A percentile compares a stretch with the other conserved stretches of the same genome.
Conservation (phyloP, 2,888 invertebrate species). For the Drosophila subquinaria region DNA sequence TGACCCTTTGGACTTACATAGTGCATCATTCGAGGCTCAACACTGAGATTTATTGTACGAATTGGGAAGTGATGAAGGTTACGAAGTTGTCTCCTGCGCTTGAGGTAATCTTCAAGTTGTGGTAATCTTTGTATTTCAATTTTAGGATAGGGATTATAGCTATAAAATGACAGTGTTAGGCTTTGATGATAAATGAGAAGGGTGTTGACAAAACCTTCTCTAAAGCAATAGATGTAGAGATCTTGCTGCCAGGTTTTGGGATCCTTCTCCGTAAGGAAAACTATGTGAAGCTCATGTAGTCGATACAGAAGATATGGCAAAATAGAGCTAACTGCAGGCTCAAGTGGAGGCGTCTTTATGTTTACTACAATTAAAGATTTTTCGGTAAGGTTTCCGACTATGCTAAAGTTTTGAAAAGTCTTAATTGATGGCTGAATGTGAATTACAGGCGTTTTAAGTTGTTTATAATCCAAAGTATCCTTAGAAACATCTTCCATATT, state of each 20-base stretch:
- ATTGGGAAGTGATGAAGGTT: constrained; percentile 43
- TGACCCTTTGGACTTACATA: constrained; percentile 41
- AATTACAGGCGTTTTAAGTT: constrained; percentile 21
- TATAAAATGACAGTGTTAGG: constrained; percentile 20
- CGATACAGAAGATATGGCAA: constrained; percentile 38
- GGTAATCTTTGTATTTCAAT: constrained; percentile 9
- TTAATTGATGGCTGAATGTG: constrained; percentile 7
- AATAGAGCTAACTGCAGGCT: background rate
- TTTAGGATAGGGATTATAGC: constrained; percentile 59
- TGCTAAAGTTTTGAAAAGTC: background rate
- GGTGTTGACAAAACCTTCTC: constrained; percentile 52
- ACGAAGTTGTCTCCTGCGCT: constrained; percentile 1
- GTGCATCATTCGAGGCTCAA: constrained; percentile 43
- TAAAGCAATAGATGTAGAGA: constrained; percentile 48
- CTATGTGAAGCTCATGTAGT: constrained; percentile 37
- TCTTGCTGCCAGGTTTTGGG: constrained; percentile 24
- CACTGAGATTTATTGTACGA: constrained; percentile 7
- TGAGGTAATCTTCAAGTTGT: constrained; percentile 46
- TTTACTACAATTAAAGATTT: constrained; percentile 38
- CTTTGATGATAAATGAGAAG: constrained; percentile 38
- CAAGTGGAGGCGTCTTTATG: constrained; percentile 13
- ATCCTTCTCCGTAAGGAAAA: constrained; percentile 31
- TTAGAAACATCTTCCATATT: constrained; percentile 21
- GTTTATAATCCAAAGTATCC: background rate
- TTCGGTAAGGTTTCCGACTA: constrained; percentile 34